phyloP scores from a whole-genome alignment of 2,888 invertebrate genomes.

The Ernsta delagoae region DNA sequence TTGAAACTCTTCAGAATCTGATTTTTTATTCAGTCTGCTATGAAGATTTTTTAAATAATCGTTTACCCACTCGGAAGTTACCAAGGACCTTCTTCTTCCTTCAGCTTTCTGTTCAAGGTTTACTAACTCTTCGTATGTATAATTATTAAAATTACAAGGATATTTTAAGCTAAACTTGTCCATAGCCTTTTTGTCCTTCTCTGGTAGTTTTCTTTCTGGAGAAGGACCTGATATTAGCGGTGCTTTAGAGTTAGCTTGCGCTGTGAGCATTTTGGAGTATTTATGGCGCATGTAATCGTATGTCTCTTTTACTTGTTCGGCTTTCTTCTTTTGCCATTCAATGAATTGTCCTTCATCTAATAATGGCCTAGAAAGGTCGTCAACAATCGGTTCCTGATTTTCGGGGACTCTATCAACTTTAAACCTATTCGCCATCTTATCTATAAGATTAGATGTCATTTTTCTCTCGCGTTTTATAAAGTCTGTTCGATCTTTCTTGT shows the following conservation, averaged over 20 bases:
- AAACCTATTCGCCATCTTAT: slow-evolving; percentile 70
- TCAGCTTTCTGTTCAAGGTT: slow-evolving; percentile 60
- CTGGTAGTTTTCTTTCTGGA: slow-evolving; percentile 46
- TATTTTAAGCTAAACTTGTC: slow-evolving; percentile 62
- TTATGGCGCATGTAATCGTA: slow-evolving; percentile 70
- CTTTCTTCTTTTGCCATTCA: slow-evolving; percentile 84
- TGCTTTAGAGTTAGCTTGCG: slow-evolving; percentile 60
- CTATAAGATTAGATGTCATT: slow-evolving; percentile 69
- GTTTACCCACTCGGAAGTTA: slow-evolving; percentile 72
- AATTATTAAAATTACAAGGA: slow-evolving; percentile 69
- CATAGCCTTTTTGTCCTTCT: slow-evolving; percentile 63
- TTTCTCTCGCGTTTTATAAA: slow-evolving; percentile 79
- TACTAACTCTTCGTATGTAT: slow-evolving; percentile 70
- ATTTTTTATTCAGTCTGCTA: slow-evolving; percentile 66
- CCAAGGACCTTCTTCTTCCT: slow-evolving; percentile 57
- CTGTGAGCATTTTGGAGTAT: slow-evolving; percentile 67
- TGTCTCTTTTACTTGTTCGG: slow-evolving; percentile 69
- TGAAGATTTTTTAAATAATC: slow-evolving; percentile 79
- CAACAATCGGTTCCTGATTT: slow-evolving; percentile 61
- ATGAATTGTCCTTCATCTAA: slow-evolving; percentile 77
- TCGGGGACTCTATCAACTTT: slow-evolving; percentile 63
- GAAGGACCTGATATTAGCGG: slow-evolving; percentile 47
- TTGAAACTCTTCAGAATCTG: slow-evolving; percentile 76
- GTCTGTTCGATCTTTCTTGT: slow-evolving; percentile 83
- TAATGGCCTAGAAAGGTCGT: slow-evolving; percentile 74